These are phyloP conservation scores for Sphinx pinastri DNA, from an alignment of 2,888 invertebrate species.

Conservation along the genomic window DNA sequence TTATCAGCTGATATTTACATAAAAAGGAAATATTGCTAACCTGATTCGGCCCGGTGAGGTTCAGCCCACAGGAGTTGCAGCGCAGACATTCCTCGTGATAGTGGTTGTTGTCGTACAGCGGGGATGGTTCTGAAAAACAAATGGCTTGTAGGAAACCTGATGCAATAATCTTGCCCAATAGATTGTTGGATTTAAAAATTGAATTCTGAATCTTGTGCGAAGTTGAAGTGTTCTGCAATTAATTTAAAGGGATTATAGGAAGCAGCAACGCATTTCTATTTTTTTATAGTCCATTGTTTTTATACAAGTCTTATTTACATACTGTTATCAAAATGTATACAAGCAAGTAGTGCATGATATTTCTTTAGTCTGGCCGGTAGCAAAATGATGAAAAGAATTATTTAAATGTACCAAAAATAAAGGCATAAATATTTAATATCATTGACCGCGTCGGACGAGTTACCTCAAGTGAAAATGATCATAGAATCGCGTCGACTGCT, in stretches of 20 bases:
- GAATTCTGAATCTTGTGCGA: too few relatives aligned
- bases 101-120: constrained; percentile 96
- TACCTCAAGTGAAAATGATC: not conserved
- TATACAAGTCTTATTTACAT: not conserved
- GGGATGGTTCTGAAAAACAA: constrained; percentile 90
- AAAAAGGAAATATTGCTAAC: constrained; percentile 46
- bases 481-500: not conserved
- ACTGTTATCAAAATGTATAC: not conserved
- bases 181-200: too few relatives aligned
- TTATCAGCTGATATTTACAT: too few relatives aligned
- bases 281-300: not conserved
- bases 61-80: constrained; percentile 97
- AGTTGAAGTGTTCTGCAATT: too few relatives aligned
- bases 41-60: constrained; percentile 96
- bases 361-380: not conserved
- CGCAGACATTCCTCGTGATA: constrained; percentile 99
- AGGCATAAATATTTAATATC: not conserved
- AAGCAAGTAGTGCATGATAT: not conserved
- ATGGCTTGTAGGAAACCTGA: not conserved
- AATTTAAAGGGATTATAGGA: too few relatives aligned
- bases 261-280: too few relatives aligned
- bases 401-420: not conserved
- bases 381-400: not conserved
- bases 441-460: not conserved
- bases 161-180: not conserved